These are phyloP conservation scores for Cepaea hortensis DNA, from an alignment of 2,888 invertebrate species.

Conservation along the genomic window DNA sequence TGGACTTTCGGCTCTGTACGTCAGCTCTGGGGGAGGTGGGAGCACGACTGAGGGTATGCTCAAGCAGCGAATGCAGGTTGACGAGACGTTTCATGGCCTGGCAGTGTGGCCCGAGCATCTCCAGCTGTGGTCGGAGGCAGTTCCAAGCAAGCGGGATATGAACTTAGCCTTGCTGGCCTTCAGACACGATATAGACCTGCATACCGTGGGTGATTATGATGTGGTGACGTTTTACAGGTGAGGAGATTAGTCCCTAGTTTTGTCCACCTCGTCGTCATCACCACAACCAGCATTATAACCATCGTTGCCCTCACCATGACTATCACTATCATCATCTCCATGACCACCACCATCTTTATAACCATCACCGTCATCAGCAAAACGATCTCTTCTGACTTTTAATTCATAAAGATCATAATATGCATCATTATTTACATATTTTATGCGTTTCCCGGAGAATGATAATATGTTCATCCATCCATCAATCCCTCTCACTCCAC, in stretches of 20 bases:
- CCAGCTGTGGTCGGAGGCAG: not conserved
- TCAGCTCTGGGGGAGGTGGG: slow-evolving; percentile 2
- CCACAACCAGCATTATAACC: too few species aligned
- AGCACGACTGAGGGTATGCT: not conserved
- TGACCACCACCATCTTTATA: too few species aligned
- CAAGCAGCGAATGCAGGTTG: slow-evolving; percentile 6
- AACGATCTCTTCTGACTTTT: too few species aligned
- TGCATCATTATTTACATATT: too few species aligned
- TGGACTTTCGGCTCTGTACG: slow-evolving; percentile 19
- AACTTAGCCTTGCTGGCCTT: not conserved
- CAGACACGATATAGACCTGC: slow-evolving; percentile 11
- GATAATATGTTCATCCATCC: too few species aligned
- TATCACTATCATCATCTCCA: too few species aligned
- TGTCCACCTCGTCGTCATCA: too few species aligned
- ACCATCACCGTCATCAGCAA: too few species aligned
- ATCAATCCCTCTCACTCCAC: too few species aligned
- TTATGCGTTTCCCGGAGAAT: too few species aligned
- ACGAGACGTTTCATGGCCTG: slow-evolving; percentile 2
- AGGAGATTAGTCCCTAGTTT: not conserved
- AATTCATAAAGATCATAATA: too few species aligned
- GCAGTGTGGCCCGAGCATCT: not conserved
- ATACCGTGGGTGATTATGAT: not conserved
- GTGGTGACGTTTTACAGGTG: slow-evolving; percentile 23
- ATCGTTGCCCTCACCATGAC: too few species aligned
- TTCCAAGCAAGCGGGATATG: slow-evolving; percentile 3